A percentile compares a stretch with the other conserved stretches of the same genome.
Evolutionary conservation across 1,140 invertebrate genomes (phyloP).

Genomic region (Eulimnadia texana): DNA sequence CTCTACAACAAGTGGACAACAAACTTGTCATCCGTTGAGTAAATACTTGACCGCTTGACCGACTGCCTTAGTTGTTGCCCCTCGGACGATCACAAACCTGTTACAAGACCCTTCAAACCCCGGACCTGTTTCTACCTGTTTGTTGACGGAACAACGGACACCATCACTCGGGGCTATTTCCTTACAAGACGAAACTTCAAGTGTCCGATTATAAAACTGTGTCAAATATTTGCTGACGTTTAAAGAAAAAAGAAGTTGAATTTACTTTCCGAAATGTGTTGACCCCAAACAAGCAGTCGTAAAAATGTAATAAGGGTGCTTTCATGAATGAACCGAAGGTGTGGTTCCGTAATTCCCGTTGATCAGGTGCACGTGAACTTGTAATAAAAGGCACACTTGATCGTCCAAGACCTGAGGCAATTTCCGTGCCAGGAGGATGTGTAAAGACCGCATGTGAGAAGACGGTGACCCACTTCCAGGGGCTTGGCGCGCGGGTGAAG

Average conservation of each 20-base stretch:
- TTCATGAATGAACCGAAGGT: not conserved
- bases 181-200: not conserved
- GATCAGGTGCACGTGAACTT: not conserved
- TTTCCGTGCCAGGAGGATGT: not conserved
- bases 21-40: not conserved
- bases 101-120: not conserved
- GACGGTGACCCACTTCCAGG: not conserved
- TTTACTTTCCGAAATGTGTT: too few relatives aligned
- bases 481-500: not conserved
- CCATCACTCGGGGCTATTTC: not conserved
- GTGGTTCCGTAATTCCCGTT: not conserved
- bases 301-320: too few relatives aligned
- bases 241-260: too few relatives aligned
- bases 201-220: too few relatives aligned
- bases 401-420: not conserved
- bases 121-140: not conserved
- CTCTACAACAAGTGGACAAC: too few relatives aligned
- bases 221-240: too few relatives aligned
- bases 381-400: not conserved
- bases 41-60: not conserved
- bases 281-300: too few relatives aligned
- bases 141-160: not conserved
- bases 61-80: not conserved
- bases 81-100: not conserved
- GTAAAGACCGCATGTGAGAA: not conserved